These are phyloP conservation scores for Trilocha varians DNA, from an alignment of 2,888 invertebrate genomes.

Conservation along the genomic window DNA sequence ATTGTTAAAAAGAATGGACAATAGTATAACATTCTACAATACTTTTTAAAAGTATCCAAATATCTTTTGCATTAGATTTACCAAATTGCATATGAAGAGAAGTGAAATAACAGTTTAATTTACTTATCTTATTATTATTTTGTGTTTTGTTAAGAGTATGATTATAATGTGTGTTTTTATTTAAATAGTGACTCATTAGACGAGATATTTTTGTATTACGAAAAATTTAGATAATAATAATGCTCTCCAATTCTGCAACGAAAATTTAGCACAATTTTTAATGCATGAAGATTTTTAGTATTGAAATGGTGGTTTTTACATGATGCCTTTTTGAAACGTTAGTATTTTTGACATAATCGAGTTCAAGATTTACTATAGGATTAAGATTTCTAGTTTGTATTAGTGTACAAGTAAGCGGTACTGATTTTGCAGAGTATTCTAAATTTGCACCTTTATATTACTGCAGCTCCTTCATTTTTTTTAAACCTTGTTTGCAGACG, in stretches of 20 bases:
- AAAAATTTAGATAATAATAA: slow-evolving; percentile 42
- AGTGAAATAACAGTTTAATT: no score
- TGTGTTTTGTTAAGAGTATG: slow-evolving; percentile 20
- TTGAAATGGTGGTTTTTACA: slow-evolving; percentile 7
- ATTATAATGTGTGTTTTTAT: slow-evolving; percentile 42
- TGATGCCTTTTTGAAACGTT: background rate
- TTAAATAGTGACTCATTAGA: slow-evolving; percentile 50
- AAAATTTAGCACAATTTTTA: slow-evolving; percentile 20
- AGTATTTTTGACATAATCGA: background rate
- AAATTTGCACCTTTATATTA: background rate
- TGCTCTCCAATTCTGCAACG: slow-evolving; percentile 43
- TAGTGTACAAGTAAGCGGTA: background rate
- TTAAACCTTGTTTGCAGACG: background rate
- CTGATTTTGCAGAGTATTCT: background rate
- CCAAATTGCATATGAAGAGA: no score
- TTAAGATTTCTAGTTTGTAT: background rate
- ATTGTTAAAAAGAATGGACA: no score
- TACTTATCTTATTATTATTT: slow-evolving; percentile 1
- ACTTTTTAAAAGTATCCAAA: background rate
- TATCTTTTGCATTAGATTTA: background rate
- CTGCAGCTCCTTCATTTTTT: background rate
- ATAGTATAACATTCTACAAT: background rate
- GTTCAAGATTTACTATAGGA: background rate
- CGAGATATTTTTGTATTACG: slow-evolving; percentile 67
- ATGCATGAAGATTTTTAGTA: background rate